Evolutionary conservation across 2,113 vertebrate species (phyloP).

Genomic region (Raphicerus campestris): DNA sequence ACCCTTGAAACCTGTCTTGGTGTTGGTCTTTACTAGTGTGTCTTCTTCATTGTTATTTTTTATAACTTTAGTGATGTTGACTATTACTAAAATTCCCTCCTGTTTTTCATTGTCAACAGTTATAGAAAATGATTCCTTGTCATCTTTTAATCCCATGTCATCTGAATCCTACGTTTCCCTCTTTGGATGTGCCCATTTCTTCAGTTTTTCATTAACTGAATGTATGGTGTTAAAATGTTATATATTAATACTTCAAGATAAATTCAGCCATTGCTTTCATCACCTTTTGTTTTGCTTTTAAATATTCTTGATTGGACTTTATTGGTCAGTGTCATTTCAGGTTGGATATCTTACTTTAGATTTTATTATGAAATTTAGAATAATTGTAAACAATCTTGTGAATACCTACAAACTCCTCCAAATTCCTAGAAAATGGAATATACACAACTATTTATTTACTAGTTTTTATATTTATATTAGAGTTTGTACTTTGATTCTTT

Average conservation of each 20-base stretch:
- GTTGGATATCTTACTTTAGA: neutral
- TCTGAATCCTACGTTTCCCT: neutral
- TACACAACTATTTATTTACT: neutral
- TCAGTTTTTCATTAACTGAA: neutral
- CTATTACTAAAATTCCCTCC: neutral
- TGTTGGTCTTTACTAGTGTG: neutral
- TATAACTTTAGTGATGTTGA: neutral
- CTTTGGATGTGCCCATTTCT: neutral
- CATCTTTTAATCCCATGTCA: neutral
- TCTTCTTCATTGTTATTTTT: neutral
- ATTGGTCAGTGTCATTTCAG: neutral
- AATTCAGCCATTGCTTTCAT: neutral
- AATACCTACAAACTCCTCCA: neutral
- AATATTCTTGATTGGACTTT: neutral
- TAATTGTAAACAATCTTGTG: neutral
- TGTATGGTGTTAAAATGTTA: neutral
- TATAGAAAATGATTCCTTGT: neutral
- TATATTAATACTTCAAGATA: neutral
- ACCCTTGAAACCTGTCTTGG: neutral
- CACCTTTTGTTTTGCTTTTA: conserved; percentile 2
- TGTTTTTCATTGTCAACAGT: neutral
- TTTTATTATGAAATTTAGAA: conserved; percentile 37
- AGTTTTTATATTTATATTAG: neutral
- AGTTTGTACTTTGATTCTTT: neutral
- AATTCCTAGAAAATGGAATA: neutral